Conservation (phyloP, 2,797 vertebrate genomes). For the Lutra lutra region DNA sequence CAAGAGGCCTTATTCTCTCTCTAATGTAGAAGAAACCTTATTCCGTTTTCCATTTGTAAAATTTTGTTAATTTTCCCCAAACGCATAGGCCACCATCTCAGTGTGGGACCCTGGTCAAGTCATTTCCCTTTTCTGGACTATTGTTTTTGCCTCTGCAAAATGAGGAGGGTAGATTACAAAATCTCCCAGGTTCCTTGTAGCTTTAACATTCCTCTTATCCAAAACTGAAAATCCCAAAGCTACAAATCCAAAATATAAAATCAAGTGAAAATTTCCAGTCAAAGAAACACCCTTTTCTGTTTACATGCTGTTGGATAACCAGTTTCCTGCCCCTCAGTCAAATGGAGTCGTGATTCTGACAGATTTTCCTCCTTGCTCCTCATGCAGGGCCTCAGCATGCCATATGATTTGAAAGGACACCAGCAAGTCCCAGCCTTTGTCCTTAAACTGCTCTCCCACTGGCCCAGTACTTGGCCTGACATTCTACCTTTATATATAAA, state of each 20-base stretch:
- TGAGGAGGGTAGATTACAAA: neutral
- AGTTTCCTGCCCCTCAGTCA: neutral
- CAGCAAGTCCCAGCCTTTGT: neutral
- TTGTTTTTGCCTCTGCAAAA: neutral
- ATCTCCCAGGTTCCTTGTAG: neutral
- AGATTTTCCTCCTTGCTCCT: neutral
- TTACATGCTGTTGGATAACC: neutral
- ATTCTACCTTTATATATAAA: neutral
- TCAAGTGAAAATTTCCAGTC: neutral
- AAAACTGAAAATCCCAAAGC: neutral
- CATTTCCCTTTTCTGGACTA: neutral
- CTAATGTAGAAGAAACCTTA: neutral
- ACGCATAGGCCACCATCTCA: neutral
- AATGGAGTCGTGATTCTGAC: neutral
- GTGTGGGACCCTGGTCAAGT: neutral
- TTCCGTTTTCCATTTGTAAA: neutral
- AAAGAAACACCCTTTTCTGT: neutral
- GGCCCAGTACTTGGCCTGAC: neutral
- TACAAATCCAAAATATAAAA: conserved; percentile 32
- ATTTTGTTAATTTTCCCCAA: neutral
- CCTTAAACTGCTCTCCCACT: neutral
- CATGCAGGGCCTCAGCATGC: neutral
- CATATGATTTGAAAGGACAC: conserved; percentile 12
- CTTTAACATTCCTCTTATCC: neutral
- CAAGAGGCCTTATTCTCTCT: neutral